Conservation (phyloP, 2,797 vertebrate genomes). For the Helarctos malayanus region DNA sequence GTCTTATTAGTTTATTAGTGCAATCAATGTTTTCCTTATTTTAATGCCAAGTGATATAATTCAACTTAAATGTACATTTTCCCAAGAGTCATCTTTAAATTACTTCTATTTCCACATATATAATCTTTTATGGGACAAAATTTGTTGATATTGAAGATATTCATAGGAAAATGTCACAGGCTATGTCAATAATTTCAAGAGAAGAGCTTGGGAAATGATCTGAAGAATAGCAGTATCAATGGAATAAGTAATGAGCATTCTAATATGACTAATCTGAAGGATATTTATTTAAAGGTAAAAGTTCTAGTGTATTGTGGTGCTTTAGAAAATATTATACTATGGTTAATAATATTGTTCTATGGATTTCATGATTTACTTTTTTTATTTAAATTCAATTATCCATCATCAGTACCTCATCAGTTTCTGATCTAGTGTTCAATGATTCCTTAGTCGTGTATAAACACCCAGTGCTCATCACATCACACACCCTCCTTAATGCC, state of each 20-base stretch:
- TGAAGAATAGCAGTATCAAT: not conserved
- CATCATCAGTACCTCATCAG: not conserved
- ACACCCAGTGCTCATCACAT: no score
- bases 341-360: not conserved
- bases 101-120: not conserved
- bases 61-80: conserved; percentile 17
- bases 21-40: not conserved
- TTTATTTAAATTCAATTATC: conserved; percentile 32
- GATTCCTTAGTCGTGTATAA: no score
- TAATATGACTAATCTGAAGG: conserved; percentile 2
- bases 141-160: not conserved
- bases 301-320: not conserved
- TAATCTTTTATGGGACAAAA: not conserved
- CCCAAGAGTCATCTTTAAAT: conserved; percentile 27
- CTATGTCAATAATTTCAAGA: not conserved
- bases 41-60: conserved; percentile 8
- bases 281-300: conserved; percentile 3
- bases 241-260: conserved; percentile 21
- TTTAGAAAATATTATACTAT: not conserved
- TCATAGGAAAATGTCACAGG: not conserved
- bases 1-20: not conserved
- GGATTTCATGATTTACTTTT: not conserved
- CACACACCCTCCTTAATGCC: no score
- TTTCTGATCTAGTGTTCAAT: no score
- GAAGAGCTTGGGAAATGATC: conserved; percentile 18